phyloP scores from a whole-genome alignment of 2,888 invertebrate species.

The Heliconius hortense region DNA sequence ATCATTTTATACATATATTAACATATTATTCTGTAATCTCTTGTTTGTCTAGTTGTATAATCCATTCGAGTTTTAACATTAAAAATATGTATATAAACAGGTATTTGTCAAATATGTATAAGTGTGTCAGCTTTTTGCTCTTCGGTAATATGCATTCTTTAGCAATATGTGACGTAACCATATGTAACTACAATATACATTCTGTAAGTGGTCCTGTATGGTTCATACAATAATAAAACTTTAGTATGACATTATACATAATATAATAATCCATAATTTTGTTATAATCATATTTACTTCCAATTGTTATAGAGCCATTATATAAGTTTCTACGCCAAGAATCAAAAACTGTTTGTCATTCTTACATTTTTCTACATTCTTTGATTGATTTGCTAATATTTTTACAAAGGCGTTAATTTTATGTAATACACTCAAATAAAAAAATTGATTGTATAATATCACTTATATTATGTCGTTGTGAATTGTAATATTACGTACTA shows the following conservation, averaged over 20 bases:
- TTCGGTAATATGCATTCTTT: conserved; percentile 7
- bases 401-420: conserved; percentile 8
- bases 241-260: neutral
- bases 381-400: conserved; percentile 18
- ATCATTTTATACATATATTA: neutral
- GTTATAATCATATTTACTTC: neutral
- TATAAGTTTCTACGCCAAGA: neutral
- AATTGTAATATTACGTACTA: neutral
- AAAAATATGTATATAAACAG: neutral
- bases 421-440: neutral
- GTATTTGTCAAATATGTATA: conserved; percentile 9
- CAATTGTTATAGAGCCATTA: neutral
- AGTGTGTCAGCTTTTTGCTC: conserved; percentile 19
- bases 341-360: neutral
- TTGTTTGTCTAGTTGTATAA: neutral
- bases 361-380: neutral
- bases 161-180: conserved; percentile 19
- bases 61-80: neutral
- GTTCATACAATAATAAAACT: neutral
- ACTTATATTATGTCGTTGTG: neutral
- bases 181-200: neutral
- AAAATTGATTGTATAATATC: neutral
- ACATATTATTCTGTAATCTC: neutral
- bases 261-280: conserved; percentile 3
- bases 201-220: neutral